Evolutionary conservation across 2,797 vertebrate species (phyloP), one percentile per base, ranked within the genome.

Genomic region (Helostoma temminkii): DNA sequence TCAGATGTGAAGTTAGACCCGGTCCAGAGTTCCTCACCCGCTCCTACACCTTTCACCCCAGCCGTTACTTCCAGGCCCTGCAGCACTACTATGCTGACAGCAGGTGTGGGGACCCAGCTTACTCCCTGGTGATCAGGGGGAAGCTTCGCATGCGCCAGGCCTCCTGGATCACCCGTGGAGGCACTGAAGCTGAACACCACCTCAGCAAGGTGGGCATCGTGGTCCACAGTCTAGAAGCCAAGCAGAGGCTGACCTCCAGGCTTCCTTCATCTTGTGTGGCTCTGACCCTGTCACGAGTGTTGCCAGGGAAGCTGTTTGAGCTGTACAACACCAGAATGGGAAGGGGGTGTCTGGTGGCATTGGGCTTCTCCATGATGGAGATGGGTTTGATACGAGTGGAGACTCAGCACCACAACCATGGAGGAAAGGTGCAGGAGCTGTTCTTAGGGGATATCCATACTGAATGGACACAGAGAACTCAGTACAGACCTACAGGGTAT

Each of bases 11-110:
- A 86, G 95, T 97, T 34, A 92, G 95, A 1, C 95, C 96, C 0
- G 96, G 96, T 12, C 96, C 96, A 0, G 96, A 98, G 92, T 98
- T 97, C 91, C 95, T 98, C 45, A 94, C 94, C 71, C 92, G 95
- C 2, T 96, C 93, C 70, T 97, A 97, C 90, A 94, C 92, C 59
- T 98, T 97, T 84, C 95, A 95, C 28, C 62, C 94, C 54, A 95
- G 89, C 82, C 91, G 94, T 48, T 90, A 96, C 74, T 96, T 98
- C 91, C 94, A 93, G 30, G 95, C 94, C 8, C 84, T 95, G 64
- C 96, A 97, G 90, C 96, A 97, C 91, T 97, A 96, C 88, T 97
- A 96, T 89, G 36, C 81, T 6, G 95, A 97, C 88, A 92, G 95
- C 5, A 60, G 83, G 25, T 97, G 97, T 61, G 91, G 55, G 34